Percentiles rank a stretch among this genome's conserved stretches.
These are phyloP conservation scores for Cotesia congregata DNA, from an alignment of 2,888 invertebrate genomes.

Conservation along the genomic window DNA sequence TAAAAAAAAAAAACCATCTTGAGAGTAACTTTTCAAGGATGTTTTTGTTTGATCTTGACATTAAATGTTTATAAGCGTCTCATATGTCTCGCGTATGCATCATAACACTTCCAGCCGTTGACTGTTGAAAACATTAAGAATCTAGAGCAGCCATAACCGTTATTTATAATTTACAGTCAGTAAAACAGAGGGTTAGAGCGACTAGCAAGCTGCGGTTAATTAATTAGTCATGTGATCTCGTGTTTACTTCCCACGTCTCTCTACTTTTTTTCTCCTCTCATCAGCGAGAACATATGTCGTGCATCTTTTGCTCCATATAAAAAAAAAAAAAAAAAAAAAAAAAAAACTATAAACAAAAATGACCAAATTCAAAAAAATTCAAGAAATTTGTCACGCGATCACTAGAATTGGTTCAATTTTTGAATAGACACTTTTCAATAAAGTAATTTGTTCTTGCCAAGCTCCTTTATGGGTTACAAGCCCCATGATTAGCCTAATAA, in stretches of 20 bases:
- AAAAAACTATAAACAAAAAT: too few species aligned
- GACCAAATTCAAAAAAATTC: too few species aligned
- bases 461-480: too few species aligned
- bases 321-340: background rate
- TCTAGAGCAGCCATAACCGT: background rate
- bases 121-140: background rate
- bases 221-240: constrained; percentile 39
- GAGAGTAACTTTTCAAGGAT: too few species aligned
- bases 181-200: constrained; percentile 41
- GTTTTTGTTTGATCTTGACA: too few species aligned
- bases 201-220: constrained; percentile 38
- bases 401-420: constrained; percentile 1
- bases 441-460: too few species aligned
- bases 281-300: background rate
- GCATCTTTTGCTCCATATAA: background rate
- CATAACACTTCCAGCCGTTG: too few species aligned
- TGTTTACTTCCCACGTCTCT: constrained; percentile 49
- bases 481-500: too few species aligned
- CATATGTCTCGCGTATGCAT: too few species aligned
- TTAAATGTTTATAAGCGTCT: too few species aligned
- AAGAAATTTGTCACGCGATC: too few species aligned
- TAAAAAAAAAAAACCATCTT: too few species aligned
- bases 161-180: background rate
- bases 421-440: background rate
- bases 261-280: constrained; percentile 15